Base-by-base conservation (phyloP, 2,797 vertebrate species). In the Enteromius argenteus region DNA sequence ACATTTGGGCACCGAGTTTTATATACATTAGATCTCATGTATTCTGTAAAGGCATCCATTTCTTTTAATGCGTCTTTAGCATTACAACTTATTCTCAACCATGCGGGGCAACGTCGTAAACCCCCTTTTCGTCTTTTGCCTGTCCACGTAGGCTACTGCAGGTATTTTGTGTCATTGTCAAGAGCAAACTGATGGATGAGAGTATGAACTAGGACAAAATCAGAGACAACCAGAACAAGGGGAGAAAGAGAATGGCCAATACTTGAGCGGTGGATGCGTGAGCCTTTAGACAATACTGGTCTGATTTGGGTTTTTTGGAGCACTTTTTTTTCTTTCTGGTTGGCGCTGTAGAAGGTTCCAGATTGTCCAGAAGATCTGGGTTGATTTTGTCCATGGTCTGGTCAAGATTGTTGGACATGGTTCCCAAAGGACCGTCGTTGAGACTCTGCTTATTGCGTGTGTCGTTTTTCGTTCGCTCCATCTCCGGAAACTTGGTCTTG, bases 321-420 rank as follows among this genome's bases (percentile, higher is more conserved):
- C 98, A 99, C 90, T 97, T 97, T 87, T 98, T 98, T 93, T 97
- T 97, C 95, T 97, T 97, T 93, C 95, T 98, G 84, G 96, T 97
- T 67, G 98, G 97, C 0, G 94, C 92, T 92, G 97, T 97, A 39
- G 98, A 97, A 35, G 96, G 94, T 88, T 96, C 97, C 37, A 97
- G 93, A 44, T 95, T 95, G 89, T 97, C 96, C 81, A 97, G 93
- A 78, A 96, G 94, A n/a, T 97, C 96, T 0, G 97, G 97, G 89
- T 91, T 95, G 87, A 97, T 87, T 81, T 94, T 97, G 84, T 95
- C 97, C 91, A 98, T 86, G 0, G 97, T 95, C 87, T 96, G 96
- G 84, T 98, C 97, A 77, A 96, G 92, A 49, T 94, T 96, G 92
- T 97, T 97, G 85, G 97, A 96, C 84, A 97, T 94, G 84, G 97